Evolutionary conservation across 1,140 invertebrate genomes (phyloP).

Genomic region (Drosophila sturtevanti): DNA sequence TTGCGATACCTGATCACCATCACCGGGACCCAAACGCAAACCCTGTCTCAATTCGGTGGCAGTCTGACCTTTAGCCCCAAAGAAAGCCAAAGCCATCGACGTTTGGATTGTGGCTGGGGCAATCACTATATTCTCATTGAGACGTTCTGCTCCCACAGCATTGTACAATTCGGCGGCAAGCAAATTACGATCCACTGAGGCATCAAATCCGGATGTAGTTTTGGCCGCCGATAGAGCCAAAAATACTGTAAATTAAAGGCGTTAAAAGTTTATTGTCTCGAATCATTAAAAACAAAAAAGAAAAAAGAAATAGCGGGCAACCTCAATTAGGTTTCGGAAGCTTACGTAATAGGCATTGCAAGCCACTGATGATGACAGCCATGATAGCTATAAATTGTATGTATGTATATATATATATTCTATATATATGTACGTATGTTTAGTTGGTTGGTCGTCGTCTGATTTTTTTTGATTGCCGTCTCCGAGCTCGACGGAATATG

Average conservation of each 20-base stretch:
- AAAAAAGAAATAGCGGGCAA: neutral
- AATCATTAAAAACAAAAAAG: slow-evolving; percentile 13
- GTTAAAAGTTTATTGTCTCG: slow-evolving; percentile 1
- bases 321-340: slow-evolving; percentile 43
- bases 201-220: slow-evolving; percentile 45
- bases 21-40: slow-evolving; percentile 59
- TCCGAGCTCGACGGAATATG: slow-evolving; percentile 50
- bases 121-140: slow-evolving; percentile 74
- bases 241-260: slow-evolving; percentile 29
- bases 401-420: slow-evolving; percentile 27
- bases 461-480: slow-evolving; percentile 41
- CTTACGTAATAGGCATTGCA: slow-evolving; percentile 71
- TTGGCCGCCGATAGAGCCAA: slow-evolving; percentile 37
- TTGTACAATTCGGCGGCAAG: slow-evolving; percentile 73
- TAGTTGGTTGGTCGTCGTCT: slow-evolving; percentile 39
- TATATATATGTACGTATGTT: neutral
- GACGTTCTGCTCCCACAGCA: slow-evolving; percentile 61
- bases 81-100: slow-evolving; percentile 76
- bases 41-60: slow-evolving; percentile 71
- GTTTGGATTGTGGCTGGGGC: slow-evolving; percentile 71
- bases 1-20: slow-evolving; percentile 70
- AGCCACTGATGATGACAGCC: slow-evolving; percentile 49
- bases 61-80: slow-evolving; percentile 75
- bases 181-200: slow-evolving; percentile 64
- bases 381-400: slow-evolving; percentile 44